phyloP scores from a whole-genome alignment of 2,888 invertebrate genomes.

The Mythimna ferrago region DNA sequence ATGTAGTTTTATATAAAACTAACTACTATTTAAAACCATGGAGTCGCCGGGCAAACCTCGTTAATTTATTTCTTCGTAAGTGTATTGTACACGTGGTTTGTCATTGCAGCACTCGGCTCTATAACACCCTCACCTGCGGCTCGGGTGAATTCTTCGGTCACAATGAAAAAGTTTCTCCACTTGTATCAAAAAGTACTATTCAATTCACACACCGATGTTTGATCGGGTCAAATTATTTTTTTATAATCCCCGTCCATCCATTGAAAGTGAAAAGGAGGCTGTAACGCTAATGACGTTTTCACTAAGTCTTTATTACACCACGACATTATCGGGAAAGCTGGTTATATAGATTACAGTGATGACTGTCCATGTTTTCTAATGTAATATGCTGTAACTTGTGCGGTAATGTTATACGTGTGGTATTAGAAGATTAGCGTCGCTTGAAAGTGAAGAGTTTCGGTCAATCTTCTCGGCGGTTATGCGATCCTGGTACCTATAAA shows the following conservation, averaged over 20 bases:
- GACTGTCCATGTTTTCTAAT: conserved; percentile 58
- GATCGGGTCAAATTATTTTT: too few species aligned
- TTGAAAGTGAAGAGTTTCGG: background rate
- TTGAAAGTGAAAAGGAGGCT: conserved; percentile 59
- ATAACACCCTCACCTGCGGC: too few species aligned
- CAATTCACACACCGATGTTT: too few species aligned
- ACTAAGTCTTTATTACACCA: conserved; percentile 42
- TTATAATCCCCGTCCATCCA: background rate
- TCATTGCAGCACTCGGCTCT: too few species aligned
- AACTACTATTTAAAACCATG: too few species aligned
- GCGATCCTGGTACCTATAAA: conserved; percentile 33
- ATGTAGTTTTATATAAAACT: too few species aligned
- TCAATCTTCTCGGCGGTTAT: conserved; percentile 16
- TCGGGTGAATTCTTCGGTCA: too few species aligned
- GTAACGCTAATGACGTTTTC: conserved; percentile 59
- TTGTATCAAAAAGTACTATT: too few species aligned
- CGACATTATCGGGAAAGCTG: conserved; percentile 62
- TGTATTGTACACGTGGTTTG: too few species aligned
- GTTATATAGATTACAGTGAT: conserved; percentile 61
- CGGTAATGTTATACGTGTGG: conserved; percentile 43
- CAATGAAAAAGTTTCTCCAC: too few species aligned
- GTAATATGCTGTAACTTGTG: conserved; percentile 48
- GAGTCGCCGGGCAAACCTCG: too few species aligned
- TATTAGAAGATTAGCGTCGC: conserved; percentile 25
- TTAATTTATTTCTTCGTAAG: too few species aligned